Percentiles rank a stretch among this genome's conserved stretches.
These are phyloP conservation scores for Meles meles DNA, from an alignment of 2,113 vertebrate genomes.

Conservation along the genomic window DNA sequence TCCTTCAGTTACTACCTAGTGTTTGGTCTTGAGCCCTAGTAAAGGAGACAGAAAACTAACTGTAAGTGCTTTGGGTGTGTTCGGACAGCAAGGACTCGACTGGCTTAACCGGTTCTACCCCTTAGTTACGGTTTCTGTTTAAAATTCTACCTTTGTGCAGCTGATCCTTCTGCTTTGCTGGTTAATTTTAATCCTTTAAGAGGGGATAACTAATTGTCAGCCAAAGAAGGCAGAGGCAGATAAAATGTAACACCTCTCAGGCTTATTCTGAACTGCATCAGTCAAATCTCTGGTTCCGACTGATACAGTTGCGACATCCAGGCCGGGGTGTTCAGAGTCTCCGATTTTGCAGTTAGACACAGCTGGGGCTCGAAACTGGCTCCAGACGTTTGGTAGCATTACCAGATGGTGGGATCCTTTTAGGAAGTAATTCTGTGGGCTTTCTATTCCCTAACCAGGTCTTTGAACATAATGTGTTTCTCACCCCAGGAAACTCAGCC, in stretches of 20 bases:
- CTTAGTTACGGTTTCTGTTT: not conserved
- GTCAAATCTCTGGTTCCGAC: not conserved
- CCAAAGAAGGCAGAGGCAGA: not conserved
- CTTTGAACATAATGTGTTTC: slow-evolving; percentile 41
- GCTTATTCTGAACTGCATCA: not conserved
- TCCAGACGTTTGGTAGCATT: slow-evolving; percentile 48
- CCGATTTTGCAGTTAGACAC: slow-evolving; percentile 60
- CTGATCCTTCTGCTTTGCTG: not conserved
- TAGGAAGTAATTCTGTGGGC: slow-evolving; percentile 41
- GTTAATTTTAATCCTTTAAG: not conserved
- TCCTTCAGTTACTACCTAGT: not conserved
- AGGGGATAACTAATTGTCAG: not conserved
- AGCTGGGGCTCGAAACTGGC: slow-evolving; percentile 63
- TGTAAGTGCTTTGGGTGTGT: not conserved
- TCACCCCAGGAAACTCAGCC: not conserved
- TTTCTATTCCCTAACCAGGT: slow-evolving; percentile 52
- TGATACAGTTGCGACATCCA: not conserved
- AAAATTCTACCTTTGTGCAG: not conserved
- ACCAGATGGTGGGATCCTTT: slow-evolving; percentile 64
- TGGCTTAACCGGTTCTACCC: not conserved
- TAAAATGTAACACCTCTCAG: not conserved
- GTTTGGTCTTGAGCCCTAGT: no score
- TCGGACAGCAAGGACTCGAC: not conserved
- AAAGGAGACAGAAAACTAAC: not conserved
- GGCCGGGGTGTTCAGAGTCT: slow-evolving; percentile 39